A percentile compares a stretch with the other conserved stretches of the same genome.
Conservation (phyloP, 1,140 invertebrate species). For the Glossosoma conforme region DNA sequence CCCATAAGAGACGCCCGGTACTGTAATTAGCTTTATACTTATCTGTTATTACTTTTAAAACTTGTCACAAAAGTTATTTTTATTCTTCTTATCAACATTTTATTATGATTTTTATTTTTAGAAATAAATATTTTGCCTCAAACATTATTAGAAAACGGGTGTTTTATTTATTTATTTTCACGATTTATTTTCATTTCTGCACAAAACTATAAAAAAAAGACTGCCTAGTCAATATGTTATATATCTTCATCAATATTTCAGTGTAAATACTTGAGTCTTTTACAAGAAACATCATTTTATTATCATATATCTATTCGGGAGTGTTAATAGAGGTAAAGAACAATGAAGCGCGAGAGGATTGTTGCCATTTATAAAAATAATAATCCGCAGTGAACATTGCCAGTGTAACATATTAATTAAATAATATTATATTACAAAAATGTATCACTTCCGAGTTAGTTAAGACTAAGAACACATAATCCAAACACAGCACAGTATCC, state of each 20-base stretch:
- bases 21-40: constrained; percentile 27
- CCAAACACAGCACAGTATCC: constrained; percentile 1
- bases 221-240: constrained; percentile 32
- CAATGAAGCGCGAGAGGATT: not conserved
- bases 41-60: constrained; percentile 29
- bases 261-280: constrained; percentile 21
- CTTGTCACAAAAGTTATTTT: constrained; percentile 29
- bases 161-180: constrained; percentile 42
- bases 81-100: constrained; percentile 29
- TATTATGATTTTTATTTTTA: constrained; percentile 42
- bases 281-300: not conserved
- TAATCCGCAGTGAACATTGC: too few relatives aligned
- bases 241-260: constrained; percentile 28
- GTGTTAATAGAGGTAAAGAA: not conserved
- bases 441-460: too few relatives aligned
- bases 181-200: constrained; percentile 34
- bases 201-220: constrained; percentile 31
- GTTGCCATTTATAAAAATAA: too few relatives aligned
- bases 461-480: too few relatives aligned
- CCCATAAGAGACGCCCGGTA: constrained; percentile 5
- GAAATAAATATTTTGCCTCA: constrained; percentile 52
- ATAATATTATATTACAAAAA: too few relatives aligned
- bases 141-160: constrained; percentile 43
- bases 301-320: not conserved
- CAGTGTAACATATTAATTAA: too few relatives aligned